Base-by-base conservation (phyloP, 2,888 invertebrate species). In the Leucophenga montana region DNA sequence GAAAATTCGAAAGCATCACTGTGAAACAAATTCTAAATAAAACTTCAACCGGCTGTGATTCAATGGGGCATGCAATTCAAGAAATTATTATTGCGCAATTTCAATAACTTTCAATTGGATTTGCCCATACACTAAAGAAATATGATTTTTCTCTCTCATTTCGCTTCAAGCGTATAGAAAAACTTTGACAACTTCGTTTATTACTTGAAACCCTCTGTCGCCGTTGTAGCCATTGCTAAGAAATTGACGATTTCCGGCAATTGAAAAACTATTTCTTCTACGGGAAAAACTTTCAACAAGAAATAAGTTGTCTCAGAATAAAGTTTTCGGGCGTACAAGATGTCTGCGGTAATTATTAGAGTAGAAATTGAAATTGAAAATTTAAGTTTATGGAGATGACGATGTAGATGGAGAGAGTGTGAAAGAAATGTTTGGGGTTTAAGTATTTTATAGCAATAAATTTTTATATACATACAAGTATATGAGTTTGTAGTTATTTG, bases 81-180 rank as follows among this genome's bases (percentile, higher is more conserved):
- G 81, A 81, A 84, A 84, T 84, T 84, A 82, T 84, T 84, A 82
- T 81, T 81, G 81, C 83, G 83, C 83, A 81, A 84, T 81, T 81
- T 81, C 84, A 81, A 81, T 81, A 84, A 81, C 84, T 82, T 81
- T 84, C 83, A 82, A 81, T 81, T 81, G 81, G 77, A 81, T 82
- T 82, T 81, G 74, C 79, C 79, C 78, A 80, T 78, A 80, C 73
- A 73, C 71, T 61, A 70, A 65, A 54, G 72, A 39, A 39, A 39
- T 71, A 71, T 66, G 57, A 78, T 78, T 74, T 75, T 73, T 77
- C 76, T 71, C 80, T 76, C 72, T 75, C 78, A 69, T 80, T 75
- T 54, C 72, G 70, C 66, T 65, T 44, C 13, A 22, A 22, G 22
- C 31, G 39, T 14, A 16, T 33, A 16, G 18, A 64, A 78, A 82